Conservation (phyloP, 1,140 invertebrate genomes). For the Anagrus nilaparvatae region DNA sequence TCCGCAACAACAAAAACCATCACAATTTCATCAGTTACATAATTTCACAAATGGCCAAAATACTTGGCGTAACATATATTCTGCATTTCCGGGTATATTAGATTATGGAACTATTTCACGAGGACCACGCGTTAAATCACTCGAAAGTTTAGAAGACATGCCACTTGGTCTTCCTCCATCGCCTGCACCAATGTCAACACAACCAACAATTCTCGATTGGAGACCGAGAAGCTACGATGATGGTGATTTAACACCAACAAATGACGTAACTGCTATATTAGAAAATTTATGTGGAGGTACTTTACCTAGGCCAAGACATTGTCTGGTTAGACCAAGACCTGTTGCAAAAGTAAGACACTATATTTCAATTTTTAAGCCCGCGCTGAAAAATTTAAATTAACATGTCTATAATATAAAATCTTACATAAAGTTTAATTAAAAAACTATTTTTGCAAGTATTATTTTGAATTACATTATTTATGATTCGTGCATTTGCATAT, state of each 20-base stretch:
- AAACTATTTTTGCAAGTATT: too few relatives aligned
- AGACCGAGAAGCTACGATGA: constrained; percentile 75
- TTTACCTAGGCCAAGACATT: constrained; percentile 67
- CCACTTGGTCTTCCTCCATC: constrained; percentile 39
- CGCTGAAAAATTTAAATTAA: background rate
- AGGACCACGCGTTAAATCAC: constrained; percentile 56
- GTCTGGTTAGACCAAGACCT: constrained; percentile 69
- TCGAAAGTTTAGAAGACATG: constrained; percentile 62
- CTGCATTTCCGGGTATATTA: constrained; percentile 28
- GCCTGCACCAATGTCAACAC: constrained; percentile 30
- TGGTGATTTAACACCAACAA: constrained; percentile 79
- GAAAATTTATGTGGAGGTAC: constrained; percentile 69
- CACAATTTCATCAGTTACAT: constrained; percentile 19
- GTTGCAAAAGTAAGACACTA: constrained; percentile 64
- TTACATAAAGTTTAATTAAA: too few relatives aligned
- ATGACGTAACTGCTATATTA: constrained; percentile 50
- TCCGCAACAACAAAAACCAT: constrained; percentile 14
- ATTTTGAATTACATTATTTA: too few relatives aligned
- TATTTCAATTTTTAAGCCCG: background rate
- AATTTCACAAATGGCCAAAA: constrained; percentile 14
- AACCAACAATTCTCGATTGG: constrained; percentile 44
- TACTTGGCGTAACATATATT: constrained; percentile 38
- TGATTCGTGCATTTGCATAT: too few relatives aligned
- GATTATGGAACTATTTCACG: constrained; percentile 22
- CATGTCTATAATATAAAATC: too few relatives aligned